phyloP scores from a whole-genome alignment of 1,140 invertebrate genomes.

The Phenacoccus solenopsis region DNA sequence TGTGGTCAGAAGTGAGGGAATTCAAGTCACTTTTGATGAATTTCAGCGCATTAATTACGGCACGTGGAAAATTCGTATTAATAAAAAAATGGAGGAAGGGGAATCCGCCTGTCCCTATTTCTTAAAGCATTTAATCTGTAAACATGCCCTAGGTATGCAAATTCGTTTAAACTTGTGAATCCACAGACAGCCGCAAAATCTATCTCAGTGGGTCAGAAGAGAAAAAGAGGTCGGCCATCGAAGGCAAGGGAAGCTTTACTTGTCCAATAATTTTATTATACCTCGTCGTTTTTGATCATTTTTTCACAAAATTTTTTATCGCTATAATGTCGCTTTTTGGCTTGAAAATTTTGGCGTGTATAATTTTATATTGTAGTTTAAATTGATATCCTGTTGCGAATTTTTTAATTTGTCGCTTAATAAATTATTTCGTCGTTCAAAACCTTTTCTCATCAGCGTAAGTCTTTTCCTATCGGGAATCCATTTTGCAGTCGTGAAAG shows the following conservation, averaged over 20 bases:
- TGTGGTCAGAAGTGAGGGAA: too few species aligned
- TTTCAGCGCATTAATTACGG: background rate
- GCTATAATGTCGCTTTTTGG: too few species aligned
- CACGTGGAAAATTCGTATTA: background rate
- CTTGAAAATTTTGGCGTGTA: too few species aligned
- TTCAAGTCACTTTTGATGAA: background rate
- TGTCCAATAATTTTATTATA: conserved; percentile 11
- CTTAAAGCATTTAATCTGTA: conserved; percentile 5
- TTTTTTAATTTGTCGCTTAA: too few species aligned
- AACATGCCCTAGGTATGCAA: conserved; percentile 14
- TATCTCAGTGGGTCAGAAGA: conserved; percentile 21
- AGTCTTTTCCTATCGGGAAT: too few species aligned
- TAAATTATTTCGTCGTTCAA: too few species aligned
- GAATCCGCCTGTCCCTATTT: background rate
- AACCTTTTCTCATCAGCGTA: too few species aligned
- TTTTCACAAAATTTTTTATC: too few species aligned
- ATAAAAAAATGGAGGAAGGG: background rate
- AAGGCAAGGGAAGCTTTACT: conserved; percentile 20
- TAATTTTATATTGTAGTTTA: too few species aligned
- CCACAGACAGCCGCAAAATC: conserved; percentile 17
- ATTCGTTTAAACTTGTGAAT: conserved; percentile 6
- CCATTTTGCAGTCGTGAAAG: too few species aligned
- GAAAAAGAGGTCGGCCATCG: conserved; percentile 20
- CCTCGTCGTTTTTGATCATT: too few species aligned
- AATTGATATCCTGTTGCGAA: too few species aligned